phyloP scores from a whole-genome alignment of 1,140 invertebrate species.

The Conopomorpha cramerella region DNA sequence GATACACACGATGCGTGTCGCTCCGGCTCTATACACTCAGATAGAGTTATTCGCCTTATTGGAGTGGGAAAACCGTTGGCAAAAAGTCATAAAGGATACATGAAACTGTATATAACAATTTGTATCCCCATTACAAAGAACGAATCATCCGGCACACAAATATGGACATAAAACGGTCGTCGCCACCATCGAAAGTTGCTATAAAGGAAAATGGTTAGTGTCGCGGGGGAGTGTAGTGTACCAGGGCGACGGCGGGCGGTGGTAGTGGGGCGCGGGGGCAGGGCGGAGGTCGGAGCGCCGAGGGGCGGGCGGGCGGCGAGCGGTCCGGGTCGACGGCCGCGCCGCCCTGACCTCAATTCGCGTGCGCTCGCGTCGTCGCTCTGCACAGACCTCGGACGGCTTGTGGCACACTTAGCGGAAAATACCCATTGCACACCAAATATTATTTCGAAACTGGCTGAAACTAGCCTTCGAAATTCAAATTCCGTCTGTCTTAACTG shows the following conservation, averaged over 20 bases:
- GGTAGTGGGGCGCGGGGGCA: slow-evolving; percentile 8
- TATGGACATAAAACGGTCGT: slow-evolving; percentile 12
- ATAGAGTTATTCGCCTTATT: too few species aligned
- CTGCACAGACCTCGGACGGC: slow-evolving; percentile 32
- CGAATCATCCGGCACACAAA: slow-evolving; percentile 1
- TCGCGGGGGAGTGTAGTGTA: slow-evolving; percentile 5
- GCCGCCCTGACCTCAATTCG: slow-evolving; percentile 54
- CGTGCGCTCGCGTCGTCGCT: slow-evolving; percentile 40
- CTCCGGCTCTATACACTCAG: too few species aligned
- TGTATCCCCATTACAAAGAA: too few species aligned
- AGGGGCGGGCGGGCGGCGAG: too few species aligned
- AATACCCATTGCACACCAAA: slow-evolving; percentile 30
- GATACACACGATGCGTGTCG: too few species aligned
- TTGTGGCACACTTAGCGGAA: slow-evolving; percentile 44
- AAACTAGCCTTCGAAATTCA: too few species aligned
- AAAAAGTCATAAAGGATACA: too few species aligned
- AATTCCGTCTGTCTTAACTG: too few species aligned
- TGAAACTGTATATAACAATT: too few species aligned
- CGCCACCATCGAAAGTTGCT: slow-evolving; percentile 17
- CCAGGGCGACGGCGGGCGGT: slow-evolving; percentile 10
- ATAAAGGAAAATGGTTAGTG: slow-evolving; percentile 14
- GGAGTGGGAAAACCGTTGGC: too few species aligned
- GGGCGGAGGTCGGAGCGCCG: slow-evolving; percentile 24
- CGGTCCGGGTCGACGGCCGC: slow-evolving; percentile 52
- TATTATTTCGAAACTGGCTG: too few species aligned